Evolutionary conservation across 2,888 invertebrate species (phyloP).

Genomic region (Lamellibrachia columna): DNA sequence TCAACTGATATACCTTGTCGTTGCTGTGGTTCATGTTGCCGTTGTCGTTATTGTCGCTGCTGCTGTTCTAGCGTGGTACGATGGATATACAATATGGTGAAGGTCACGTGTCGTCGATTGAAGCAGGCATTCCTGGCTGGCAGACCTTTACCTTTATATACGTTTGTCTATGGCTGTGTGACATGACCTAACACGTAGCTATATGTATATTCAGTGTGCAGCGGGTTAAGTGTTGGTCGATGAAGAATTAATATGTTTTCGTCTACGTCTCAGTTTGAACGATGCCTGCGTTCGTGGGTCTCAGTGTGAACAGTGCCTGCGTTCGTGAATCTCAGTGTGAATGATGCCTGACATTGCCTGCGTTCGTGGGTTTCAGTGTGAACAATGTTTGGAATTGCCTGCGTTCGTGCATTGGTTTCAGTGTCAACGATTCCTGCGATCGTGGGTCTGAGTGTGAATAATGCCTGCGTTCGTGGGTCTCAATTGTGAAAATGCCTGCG

Average conservation of each 20-base stretch:
- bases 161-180: background rate
- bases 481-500: background rate
- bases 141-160: background rate
- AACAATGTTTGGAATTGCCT: background rate
- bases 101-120: background rate
- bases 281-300: background rate
- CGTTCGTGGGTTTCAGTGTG: background rate
- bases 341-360: background rate
- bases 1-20: background rate
- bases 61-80: background rate
- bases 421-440: background rate
- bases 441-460: background rate
- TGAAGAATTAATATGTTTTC: constrained; percentile 9
- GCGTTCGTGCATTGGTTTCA: background rate
- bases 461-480: background rate
- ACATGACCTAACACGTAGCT: background rate
- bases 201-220: background rate
- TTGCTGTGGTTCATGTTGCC: background rate
- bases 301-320: background rate
- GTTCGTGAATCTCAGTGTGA: background rate
- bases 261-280: background rate
- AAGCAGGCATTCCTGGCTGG: background rate
- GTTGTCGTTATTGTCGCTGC: background rate
- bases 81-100: background rate
- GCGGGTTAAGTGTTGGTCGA: background rate